These are phyloP conservation scores for Poeciliopsis prolifica DNA, from an alignment of 2,113 vertebrate species.

Conservation along the genomic window DNA sequence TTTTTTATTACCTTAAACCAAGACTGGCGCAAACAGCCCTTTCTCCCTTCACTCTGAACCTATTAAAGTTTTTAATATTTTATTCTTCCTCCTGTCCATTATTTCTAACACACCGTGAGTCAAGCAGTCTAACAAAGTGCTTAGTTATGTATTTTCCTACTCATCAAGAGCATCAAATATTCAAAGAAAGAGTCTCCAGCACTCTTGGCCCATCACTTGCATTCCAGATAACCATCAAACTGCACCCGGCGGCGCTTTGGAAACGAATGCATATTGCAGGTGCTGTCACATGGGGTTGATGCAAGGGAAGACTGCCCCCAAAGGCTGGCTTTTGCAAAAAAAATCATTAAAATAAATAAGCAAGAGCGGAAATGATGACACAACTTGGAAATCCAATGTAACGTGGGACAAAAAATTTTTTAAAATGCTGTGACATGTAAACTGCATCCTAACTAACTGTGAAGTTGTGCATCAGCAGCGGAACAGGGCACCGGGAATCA, in stretches of 20 bases:
- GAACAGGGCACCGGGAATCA: background rate
- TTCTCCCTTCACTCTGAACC: constrained; percentile 17
- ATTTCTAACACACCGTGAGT: constrained; percentile 54
- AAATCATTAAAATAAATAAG: background rate
- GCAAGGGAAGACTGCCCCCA: constrained; percentile 20
- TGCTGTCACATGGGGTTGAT: constrained; percentile 54
- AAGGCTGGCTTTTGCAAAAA: constrained; percentile 13
- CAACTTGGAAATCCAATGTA: constrained; percentile 39
- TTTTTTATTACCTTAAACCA: constrained; percentile 11
- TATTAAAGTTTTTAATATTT: constrained; percentile 75
- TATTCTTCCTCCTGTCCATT: constrained; percentile 63
- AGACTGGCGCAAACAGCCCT: constrained; percentile 8
- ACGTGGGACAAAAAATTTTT: background rate
- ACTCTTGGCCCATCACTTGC: constrained; percentile 50
- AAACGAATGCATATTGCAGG: constrained; percentile 77
- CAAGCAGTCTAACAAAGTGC: constrained; percentile 69
- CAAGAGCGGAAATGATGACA: constrained; percentile 48
- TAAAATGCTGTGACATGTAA: constrained; percentile 36
- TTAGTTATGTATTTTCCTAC: constrained; percentile 76
- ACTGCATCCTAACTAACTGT: constrained; percentile 15
- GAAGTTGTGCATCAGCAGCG: background rate
- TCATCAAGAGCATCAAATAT: constrained; percentile 79
- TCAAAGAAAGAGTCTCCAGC: constrained; percentile 68
- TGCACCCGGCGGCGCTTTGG: constrained; percentile 33
- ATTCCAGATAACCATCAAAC: constrained; percentile 54